These are phyloP conservation scores for Odobenus rosmarus DNA, from an alignment of 2,113 vertebrate species.

Conservation along the genomic window DNA sequence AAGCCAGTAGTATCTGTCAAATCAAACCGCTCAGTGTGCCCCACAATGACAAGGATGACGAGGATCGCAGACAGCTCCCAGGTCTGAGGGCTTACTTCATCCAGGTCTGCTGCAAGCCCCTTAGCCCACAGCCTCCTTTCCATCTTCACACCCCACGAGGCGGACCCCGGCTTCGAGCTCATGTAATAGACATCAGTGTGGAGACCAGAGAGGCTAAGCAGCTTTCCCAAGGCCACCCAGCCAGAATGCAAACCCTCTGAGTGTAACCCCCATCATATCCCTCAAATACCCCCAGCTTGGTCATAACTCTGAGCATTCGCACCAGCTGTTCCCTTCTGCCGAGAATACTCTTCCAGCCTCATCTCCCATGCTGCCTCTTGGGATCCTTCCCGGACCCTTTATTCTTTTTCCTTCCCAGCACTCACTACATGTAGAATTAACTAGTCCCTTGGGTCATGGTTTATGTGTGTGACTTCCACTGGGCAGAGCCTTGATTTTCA, in stretches of 20 bases:
- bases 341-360: not conserved
- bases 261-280: accelerated
- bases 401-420: not conserved
- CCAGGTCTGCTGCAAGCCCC: not conserved
- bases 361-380: not conserved
- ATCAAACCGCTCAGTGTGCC: not conserved
- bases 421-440: accelerated
- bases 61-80: not conserved
- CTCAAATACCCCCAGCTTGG: not conserved
- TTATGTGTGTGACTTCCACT: not conserved
- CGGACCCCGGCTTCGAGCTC: not conserved
- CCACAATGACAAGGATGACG: accelerated
- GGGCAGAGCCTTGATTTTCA: not conserved
- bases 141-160: accelerated
- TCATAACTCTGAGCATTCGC: not conserved
- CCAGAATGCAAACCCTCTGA: not conserved
- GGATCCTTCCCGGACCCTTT: not conserved
- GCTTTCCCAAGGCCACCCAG: not conserved
- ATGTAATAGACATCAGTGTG: not conserved
- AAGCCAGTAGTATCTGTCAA: not conserved
- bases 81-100: not conserved
- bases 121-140: accelerated
- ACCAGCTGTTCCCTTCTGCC: not conserved
- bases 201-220: not conserved
- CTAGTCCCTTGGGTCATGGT: not conserved